These are phyloP conservation scores for Zootoca vivipara DNA, from an alignment of 2,113 vertebrate genomes.

Conservation along the genomic window DNA sequence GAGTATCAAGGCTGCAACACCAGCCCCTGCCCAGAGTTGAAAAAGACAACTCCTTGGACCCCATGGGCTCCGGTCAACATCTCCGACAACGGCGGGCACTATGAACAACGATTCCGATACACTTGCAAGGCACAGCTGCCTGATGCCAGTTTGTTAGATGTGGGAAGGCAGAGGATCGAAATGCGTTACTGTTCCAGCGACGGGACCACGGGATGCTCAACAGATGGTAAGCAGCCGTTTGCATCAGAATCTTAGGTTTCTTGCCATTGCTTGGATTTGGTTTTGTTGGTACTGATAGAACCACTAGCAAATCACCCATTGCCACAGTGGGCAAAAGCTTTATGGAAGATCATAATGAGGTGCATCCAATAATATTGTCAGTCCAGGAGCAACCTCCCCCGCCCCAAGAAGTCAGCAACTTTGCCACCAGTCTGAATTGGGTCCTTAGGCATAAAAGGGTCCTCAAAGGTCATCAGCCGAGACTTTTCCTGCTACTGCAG, in stretches of 20 bases:
- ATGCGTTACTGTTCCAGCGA: constrained; percentile 98
- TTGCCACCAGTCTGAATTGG: background rate
- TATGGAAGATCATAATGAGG: background rate
- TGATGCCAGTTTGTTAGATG: constrained; percentile 88
- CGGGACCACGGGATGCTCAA: constrained; percentile 92
- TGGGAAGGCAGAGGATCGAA: constrained; percentile 94
- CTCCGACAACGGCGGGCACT: constrained; percentile 95
- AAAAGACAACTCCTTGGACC: constrained; percentile 97
- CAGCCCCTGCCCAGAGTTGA: constrained; percentile 89
- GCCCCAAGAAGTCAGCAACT: background rate
- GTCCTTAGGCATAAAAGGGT: background rate
- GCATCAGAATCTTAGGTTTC: fast-evolving
- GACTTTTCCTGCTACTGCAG: too few relatives aligned
- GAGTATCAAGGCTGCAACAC: constrained; percentile 96
- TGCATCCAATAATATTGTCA: background rate
- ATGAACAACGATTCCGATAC: constrained; percentile 95
- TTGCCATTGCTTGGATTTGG: background rate
- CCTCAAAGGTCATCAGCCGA: too few relatives aligned
- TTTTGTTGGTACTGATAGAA: background rate
- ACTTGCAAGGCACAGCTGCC: constrained; percentile 94
- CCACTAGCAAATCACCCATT: background rate
- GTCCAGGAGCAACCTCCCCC: background rate
- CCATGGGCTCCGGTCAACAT: constrained; percentile 97
- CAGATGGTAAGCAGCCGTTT: constrained; percentile 82
- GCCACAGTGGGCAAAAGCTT: background rate